phyloP scores from a whole-genome alignment of 2,888 invertebrate genomes.

The Luperina nickerlii region DNA sequence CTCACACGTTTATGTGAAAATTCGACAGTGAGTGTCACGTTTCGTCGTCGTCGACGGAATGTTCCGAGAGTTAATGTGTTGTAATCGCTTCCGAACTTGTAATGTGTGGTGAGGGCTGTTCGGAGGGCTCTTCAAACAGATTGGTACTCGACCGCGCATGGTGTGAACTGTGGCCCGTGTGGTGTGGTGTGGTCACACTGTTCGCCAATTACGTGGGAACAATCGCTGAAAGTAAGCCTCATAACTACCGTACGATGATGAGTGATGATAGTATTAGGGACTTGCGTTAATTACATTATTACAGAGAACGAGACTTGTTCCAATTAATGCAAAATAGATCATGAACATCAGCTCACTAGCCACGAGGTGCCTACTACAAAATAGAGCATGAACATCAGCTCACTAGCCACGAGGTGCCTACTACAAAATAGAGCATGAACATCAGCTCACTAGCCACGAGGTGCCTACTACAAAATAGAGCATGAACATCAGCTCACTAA shows the following conservation, averaged over 20 bases:
- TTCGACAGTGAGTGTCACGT: neutral
- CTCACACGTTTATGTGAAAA: neutral
- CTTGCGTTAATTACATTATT: neutral
- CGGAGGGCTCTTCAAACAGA: neutral
- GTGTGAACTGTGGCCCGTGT: neutral
- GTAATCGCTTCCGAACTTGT: neutral
- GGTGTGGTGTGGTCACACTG: neutral
- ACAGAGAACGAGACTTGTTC: neutral
- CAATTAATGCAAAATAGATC: neutral
- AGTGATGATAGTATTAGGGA: neutral
- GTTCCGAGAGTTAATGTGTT: neutral
- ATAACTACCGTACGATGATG: neutral
- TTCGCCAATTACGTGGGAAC: neutral
- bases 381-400: too few relatives aligned
- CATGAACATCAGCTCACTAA: neutral
- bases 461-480: neutral
- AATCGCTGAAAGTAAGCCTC: neutral
- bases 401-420: too few relatives aligned
- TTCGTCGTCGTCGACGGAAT: neutral
- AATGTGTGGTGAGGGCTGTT: neutral
- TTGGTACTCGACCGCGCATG: constrained; percentile 9
- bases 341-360: neutral
- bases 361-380: too few relatives aligned
- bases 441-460: too few relatives aligned
- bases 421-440: too few relatives aligned